Conservation (phyloP, 2,797 vertebrate species). For the Dryobates pubescens region DNA sequence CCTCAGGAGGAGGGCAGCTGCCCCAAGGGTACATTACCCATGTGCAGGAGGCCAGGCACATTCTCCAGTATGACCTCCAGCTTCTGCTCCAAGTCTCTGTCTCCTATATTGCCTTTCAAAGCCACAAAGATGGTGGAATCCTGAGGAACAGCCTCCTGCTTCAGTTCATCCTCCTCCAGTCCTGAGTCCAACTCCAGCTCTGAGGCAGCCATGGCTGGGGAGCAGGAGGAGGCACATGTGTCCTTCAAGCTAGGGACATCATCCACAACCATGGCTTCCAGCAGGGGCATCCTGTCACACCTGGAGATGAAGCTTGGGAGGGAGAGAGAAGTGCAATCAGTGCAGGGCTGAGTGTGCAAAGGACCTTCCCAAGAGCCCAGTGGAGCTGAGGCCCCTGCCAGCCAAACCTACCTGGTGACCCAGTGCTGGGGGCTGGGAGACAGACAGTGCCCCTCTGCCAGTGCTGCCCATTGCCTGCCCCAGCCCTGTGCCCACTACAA, state of each 20-base stretch:
- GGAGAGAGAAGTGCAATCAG: not conserved
- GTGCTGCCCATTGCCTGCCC: conserved; percentile 28
- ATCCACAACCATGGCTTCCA: conserved; percentile 79
- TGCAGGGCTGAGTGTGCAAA: not conserved
- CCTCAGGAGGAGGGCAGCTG: not conserved
- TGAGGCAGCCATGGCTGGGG: conserved; percentile 77
- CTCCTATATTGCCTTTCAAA: conserved; percentile 93
- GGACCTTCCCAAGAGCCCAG: not conserved
- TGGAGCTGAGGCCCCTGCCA: not conserved
- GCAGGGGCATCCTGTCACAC: conserved; percentile 58
- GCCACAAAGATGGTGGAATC: conserved; percentile 91
- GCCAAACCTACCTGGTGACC: conserved; percentile 31
- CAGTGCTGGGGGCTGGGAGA: not conserved
- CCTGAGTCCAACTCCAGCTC: conserved; percentile 90
- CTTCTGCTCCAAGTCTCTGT: conserved; percentile 91
- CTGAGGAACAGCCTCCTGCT: conserved; percentile 68
- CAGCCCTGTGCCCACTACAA: not conserved
- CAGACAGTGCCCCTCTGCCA: not conserved
- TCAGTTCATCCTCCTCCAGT: conserved; percentile 86
- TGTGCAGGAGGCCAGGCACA: conserved; percentile 88
- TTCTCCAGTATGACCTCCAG: conserved; percentile 87
- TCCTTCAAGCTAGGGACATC: conserved; percentile 70
- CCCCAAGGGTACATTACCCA: conserved; percentile 83
- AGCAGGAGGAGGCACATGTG: conserved; percentile 77
- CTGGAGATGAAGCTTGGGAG: conserved; percentile 67